Percentiles rank a stretch among this genome's conserved stretches.
Conservation (phyloP, 2,888 invertebrate species). For the Pristionchus maxplancki region DNA sequence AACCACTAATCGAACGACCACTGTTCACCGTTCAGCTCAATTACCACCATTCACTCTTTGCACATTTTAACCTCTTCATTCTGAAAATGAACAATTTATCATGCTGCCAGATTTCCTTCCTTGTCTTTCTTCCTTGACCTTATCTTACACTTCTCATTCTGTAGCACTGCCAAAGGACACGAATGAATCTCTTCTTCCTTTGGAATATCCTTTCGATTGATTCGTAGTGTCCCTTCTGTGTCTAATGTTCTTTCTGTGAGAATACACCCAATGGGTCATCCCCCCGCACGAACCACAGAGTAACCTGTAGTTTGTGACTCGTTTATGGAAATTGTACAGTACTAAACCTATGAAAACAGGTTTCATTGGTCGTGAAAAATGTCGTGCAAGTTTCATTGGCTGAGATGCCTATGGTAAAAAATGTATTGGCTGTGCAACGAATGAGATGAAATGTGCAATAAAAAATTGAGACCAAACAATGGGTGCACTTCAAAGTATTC, state of each 20-base stretch:
- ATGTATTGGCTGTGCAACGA: background rate
- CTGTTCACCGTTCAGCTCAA: background rate
- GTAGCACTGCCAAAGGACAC: background rate
- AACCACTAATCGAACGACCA: constrained; percentile 23
- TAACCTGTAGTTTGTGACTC: background rate
- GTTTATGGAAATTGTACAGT: background rate
- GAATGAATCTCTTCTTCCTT: background rate
- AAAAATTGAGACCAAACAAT: too few species aligned
- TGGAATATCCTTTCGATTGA: background rate
- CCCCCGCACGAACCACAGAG: too few species aligned
- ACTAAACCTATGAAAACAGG: background rate
- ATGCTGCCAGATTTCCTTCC: background rate
- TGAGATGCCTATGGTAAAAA: background rate
- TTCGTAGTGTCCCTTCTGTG: background rate
- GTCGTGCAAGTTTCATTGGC: background rate
- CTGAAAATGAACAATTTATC: background rate
- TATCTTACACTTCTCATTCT: background rate
- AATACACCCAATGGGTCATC: too few species aligned
- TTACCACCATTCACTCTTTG: background rate
- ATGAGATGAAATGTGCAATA: too few species aligned
- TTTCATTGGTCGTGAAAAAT: background rate
- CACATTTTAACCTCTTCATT: background rate
- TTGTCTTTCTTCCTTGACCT: background rate
- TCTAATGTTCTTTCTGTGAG: background rate
- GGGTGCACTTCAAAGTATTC: too few species aligned